These are phyloP conservation scores for Ornithoptera priamus DNA, from an alignment of 2,888 invertebrate species.

Conservation along the genomic window DNA sequence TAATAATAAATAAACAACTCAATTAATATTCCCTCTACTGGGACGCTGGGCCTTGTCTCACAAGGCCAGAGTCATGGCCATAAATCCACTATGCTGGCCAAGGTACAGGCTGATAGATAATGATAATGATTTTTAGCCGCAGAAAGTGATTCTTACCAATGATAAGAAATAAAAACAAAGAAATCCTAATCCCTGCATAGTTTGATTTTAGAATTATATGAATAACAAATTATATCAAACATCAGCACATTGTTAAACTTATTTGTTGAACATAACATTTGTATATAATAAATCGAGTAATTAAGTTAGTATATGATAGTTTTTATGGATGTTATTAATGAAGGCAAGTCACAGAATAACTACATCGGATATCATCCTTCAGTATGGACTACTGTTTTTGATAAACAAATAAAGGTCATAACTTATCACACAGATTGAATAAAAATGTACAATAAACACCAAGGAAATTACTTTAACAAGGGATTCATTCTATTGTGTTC, in stretches of 20 bases:
- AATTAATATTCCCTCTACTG: too few relatives aligned
- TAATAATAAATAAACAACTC: too few relatives aligned
- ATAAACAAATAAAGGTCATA: constrained; percentile 5
- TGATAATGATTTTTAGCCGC: background rate
- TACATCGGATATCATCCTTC: background rate
- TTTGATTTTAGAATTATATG: background rate
- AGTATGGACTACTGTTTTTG: background rate
- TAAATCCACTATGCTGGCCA: too few relatives aligned
- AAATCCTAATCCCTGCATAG: background rate
- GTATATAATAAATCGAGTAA: background rate
- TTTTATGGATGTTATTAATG: background rate
- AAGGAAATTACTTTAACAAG: background rate
- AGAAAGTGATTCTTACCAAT: background rate
- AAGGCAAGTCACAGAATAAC: constrained; percentile 23
- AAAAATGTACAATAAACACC: background rate
- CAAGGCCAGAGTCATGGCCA: too few relatives aligned
- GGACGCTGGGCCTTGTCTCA: background rate
- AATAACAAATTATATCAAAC: background rate
- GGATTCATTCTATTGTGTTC: background rate
- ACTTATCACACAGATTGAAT: background rate
- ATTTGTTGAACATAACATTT: background rate
- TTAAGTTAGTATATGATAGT: background rate
- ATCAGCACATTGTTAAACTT: background rate
- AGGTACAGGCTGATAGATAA: too few relatives aligned
- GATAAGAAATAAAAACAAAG: background rate